phyloP scores from a whole-genome alignment of 2,113 vertebrate genomes.

The Tinamus guttatus region DNA sequence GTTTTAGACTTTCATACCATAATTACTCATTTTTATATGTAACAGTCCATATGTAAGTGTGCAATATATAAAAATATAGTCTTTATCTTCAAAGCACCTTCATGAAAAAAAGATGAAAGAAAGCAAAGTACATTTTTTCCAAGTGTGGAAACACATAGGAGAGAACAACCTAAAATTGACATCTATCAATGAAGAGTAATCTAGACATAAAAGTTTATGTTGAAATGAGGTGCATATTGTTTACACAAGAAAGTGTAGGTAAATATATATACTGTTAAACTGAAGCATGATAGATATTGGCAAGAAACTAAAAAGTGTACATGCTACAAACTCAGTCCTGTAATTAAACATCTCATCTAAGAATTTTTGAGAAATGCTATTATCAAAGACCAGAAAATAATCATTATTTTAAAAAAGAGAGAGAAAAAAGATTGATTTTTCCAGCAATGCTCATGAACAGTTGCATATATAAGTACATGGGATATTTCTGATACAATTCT shows the following conservation, averaged over 20 bases:
- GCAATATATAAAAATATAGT: not conserved
- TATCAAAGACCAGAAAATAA: not conserved
- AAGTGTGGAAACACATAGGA: not conserved
- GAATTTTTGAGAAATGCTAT: not conserved
- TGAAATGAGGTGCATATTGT: not conserved
- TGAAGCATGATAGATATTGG: not conserved
- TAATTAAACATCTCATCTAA: not conserved
- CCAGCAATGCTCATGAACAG: not conserved
- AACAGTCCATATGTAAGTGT: fast-evolving
- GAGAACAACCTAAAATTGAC: not conserved
- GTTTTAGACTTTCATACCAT: not conserved
- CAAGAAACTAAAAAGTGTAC: not conserved
- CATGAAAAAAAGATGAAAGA: not conserved
- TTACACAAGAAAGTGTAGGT: not conserved
- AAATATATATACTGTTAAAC: not conserved
- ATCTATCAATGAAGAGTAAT: not conserved
- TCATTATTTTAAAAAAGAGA: not conserved
- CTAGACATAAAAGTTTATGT: not conserved
- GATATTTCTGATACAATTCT: not conserved
- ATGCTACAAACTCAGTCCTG: not conserved
- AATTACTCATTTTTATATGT: not conserved
- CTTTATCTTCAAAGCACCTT: not conserved
- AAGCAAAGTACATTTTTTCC: not conserved
- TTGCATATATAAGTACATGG: not conserved
- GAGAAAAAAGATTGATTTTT: not conserved